These are phyloP conservation scores for Oreotrochilus melanogaster DNA, from an alignment of 2,113 vertebrate genomes.

Conservation along the genomic window DNA sequence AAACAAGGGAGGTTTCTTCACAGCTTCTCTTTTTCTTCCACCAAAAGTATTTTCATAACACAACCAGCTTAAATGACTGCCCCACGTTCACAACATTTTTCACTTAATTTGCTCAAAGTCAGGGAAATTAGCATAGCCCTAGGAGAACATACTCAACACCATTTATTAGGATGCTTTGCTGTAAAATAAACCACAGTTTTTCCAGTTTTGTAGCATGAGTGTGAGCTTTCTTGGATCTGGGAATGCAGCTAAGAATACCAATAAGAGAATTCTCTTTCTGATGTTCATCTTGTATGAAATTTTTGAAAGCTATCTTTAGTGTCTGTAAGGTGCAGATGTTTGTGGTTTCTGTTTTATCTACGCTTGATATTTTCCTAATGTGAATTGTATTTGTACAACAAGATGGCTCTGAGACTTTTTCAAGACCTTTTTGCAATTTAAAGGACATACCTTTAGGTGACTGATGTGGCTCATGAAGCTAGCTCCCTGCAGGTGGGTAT, in stretches of 20 bases:
- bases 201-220: background rate
- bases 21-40: conserved; percentile 16
- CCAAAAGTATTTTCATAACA: conserved; percentile 37
- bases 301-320: conserved; percentile 24
- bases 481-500: background rate
- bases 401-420: background rate
- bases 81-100: conserved; percentile 33
- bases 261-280: conserved; percentile 11
- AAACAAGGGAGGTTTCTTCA: background rate
- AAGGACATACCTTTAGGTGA: background rate
- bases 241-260: conserved; percentile 30
- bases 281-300: background rate
- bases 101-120: conserved; percentile 3
- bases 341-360: background rate
- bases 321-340: background rate
- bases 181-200: background rate
- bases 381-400: background rate
- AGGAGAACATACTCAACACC: conserved; percentile 11
- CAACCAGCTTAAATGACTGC: conserved; percentile 8
- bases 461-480: background rate
- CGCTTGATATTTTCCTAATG: background rate
- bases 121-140: conserved; percentile 31
- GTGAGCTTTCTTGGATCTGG: background rate
- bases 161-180: conserved; percentile 24
- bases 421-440: conserved; percentile 20